These are phyloP conservation scores for Saguinus midas DNA, from an alignment of 2,113 vertebrate species.

Conservation along the genomic window DNA sequence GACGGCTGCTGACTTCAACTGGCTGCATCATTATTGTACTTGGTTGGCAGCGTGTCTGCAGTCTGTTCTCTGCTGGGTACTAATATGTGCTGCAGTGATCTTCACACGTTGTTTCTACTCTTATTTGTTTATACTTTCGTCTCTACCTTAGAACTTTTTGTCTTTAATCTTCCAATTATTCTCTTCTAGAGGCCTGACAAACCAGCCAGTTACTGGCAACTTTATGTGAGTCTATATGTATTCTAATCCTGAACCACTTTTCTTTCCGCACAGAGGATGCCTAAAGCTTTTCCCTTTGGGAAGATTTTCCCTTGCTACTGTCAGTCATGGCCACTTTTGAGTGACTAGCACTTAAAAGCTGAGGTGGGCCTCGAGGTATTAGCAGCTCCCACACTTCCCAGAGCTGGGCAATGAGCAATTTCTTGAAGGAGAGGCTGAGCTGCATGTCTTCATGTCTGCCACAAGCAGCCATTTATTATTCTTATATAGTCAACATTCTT, in stretches of 20 bases:
- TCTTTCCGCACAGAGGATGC: not conserved
- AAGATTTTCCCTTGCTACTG: not conserved
- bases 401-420: not conserved
- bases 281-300: not conserved
- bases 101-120: not conserved
- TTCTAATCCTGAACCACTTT: not conserved
- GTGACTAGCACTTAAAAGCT: not conserved
- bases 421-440: not conserved
- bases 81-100: not conserved
- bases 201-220: not conserved
- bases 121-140: not conserved
- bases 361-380: not conserved
- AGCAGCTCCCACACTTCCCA: not conserved
- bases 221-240: not conserved
- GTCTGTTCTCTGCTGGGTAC: not conserved
- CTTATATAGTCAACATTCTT: not conserved
- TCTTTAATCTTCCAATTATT: not conserved
- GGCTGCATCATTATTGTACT: not conserved
- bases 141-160: not conserved
- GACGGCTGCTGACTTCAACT: not conserved
- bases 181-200: not conserved
- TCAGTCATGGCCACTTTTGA: not conserved
- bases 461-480: not conserved
- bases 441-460: not conserved
- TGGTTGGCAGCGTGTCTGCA: not conserved